Conservation (phyloP, 2,113 vertebrate genomes). For the Alexandromys fortis region DNA sequence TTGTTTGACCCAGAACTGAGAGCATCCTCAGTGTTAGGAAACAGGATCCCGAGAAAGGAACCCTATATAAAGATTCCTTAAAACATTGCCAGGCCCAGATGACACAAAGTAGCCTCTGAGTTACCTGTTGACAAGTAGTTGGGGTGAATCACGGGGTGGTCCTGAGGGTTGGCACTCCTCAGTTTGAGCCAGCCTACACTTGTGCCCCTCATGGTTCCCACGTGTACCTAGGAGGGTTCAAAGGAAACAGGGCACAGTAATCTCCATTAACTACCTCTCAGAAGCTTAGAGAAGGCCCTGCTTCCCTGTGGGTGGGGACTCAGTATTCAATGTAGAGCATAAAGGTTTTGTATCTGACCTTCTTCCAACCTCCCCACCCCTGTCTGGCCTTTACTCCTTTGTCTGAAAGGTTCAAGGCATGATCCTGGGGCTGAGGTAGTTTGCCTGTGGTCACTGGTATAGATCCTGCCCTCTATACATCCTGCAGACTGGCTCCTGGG, state of each 20-base stretch:
- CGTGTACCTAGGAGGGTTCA: conserved; percentile 90
- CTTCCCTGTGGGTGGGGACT: background rate
- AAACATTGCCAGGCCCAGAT: background rate
- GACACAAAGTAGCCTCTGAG: background rate
- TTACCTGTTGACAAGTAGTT: conserved; percentile 97
- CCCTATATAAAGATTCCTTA: background rate
- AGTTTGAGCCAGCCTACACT: conserved; percentile 96
- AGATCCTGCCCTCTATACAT: background rate
- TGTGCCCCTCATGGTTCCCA: conserved; percentile 94
- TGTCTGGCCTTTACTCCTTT: background rate
- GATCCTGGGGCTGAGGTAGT: background rate
- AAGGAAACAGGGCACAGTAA: background rate
- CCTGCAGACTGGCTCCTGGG: background rate
- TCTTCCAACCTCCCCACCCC: background rate
- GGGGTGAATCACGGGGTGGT: conserved; percentile 94
- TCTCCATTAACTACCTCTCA: too few relatives aligned
- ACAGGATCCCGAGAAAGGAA: background rate
- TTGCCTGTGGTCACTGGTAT: background rate
- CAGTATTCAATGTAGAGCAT: background rate
- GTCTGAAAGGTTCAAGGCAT: background rate
- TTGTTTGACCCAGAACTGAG: background rate
- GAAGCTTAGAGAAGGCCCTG: background rate
- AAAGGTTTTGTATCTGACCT: background rate
- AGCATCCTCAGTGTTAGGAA: background rate
- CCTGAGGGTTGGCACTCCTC: conserved; percentile 90